Evolutionary conservation across 2,888 invertebrate genomes (phyloP), one percentile per base, ranked within the genome.

Genomic region (Panopea generosa): DNA sequence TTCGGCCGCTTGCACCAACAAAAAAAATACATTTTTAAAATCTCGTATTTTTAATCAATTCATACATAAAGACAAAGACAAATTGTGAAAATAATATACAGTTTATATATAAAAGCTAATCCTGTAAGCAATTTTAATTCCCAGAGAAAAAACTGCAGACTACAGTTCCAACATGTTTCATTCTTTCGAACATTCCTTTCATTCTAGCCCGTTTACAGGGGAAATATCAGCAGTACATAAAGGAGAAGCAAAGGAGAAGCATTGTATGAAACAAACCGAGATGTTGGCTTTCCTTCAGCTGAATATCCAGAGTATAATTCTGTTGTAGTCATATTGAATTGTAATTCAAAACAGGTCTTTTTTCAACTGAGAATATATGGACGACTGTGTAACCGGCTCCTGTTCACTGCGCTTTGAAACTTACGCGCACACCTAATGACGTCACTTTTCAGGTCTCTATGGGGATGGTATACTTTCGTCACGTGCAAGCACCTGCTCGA

Each of bases 271-370:
- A 40, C 40, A 16, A 52, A 87, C 87, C 86, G 84, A 38, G 87
- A 87, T n/a, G 86, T 78, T 27, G 82, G 77, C 47, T 85, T 86
- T 61, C 56, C 53, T 16, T 82, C 82, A n/a, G n/a, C n/a, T n/a
- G n/a, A n/a, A 1, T 60, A 61, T 22, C 87, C 87, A 60, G 82
- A 81, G 61, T 81, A 84, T 38, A 79, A 68, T 40, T 75, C 62
- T 50, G 87, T 87, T 20, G 87, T 85, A 22, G 85, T 85, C 86
- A 85, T 85, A 77, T 65, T 83, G 49, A 29, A n/a, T 50, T 24
- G 9, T 24, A 43, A 14, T 16, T 27, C 22, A 24, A n/a, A 26
- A n/a, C 9, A 47, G 24, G 16, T 24, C 20, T 24, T 43, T 26
- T n/a, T 22, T 40, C 52, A 53, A 26, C 27, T 66, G 6, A 56